Conservation (phyloP, 2,113 vertebrate species). For the Clarias gariepinus region DNA sequence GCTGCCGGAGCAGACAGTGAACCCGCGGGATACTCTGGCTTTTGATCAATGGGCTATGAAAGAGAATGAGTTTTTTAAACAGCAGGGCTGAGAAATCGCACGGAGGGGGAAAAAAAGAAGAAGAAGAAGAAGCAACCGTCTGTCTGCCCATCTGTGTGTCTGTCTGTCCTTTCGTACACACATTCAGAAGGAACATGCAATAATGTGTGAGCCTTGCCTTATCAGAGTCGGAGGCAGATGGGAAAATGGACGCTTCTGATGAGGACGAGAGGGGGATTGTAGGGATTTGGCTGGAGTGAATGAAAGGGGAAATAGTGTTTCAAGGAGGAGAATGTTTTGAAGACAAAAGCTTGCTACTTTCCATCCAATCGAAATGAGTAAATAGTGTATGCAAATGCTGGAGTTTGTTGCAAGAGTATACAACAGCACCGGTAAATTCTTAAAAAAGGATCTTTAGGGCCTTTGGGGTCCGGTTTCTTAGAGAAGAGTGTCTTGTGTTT, state of each 20-base stretch:
- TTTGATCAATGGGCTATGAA: conserved; percentile 61
- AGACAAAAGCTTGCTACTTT: neutral
- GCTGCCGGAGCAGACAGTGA: neutral
- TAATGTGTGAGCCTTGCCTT: conserved; percentile 9
- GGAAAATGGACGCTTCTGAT: conserved; percentile 15
- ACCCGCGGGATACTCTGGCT: conserved; percentile 33
- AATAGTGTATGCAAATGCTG: neutral
- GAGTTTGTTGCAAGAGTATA: neutral
- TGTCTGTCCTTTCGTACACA: conserved; percentile 2
- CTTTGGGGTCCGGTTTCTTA: neutral
- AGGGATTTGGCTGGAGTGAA: neutral
- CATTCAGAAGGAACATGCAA: conserved; percentile 3
- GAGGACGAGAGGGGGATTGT: conserved; percentile 22
- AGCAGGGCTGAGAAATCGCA: conserved; percentile 43
- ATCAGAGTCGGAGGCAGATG: conserved; percentile 8
- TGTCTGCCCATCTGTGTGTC: conserved; percentile 10
- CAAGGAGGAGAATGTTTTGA: neutral
- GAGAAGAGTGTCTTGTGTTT: no score
- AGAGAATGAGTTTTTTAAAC: conserved; percentile 58
- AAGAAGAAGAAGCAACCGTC: neutral
- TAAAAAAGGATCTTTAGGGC: neutral
- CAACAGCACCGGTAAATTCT: neutral
- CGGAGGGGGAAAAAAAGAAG: neutral
- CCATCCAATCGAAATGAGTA: neutral
- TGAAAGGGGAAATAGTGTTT: neutral